phyloP scores from a whole-genome alignment of 2,888 invertebrate genomes.

The Dynastes hyllus region DNA sequence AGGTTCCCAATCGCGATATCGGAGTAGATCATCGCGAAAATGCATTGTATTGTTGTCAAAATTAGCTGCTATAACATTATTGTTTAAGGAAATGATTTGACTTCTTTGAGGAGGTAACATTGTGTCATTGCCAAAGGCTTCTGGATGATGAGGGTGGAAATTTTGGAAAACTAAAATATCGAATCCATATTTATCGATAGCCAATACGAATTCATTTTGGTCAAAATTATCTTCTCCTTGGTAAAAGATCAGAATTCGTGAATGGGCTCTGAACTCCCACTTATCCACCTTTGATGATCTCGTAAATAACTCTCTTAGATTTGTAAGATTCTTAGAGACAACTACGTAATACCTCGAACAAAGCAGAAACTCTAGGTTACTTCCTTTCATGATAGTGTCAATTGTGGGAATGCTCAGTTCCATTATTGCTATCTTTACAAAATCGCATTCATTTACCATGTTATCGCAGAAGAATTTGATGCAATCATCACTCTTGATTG shows the following conservation, averaged over 20 bases:
- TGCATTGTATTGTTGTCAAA: conserved; percentile 6
- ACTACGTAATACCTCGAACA: conserved; percentile 42
- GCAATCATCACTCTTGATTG: conserved; percentile 15
- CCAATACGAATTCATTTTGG: conserved; percentile 29
- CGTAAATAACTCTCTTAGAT: conserved; percentile 22
- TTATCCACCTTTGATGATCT: neutral
- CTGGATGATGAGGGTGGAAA: neutral
- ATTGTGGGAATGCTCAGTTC: conserved; percentile 35
- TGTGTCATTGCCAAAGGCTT: neutral
- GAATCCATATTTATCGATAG: conserved; percentile 31
- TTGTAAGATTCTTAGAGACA: conserved; percentile 13
- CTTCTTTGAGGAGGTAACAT: neutral
- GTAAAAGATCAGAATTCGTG: conserved; percentile 37
- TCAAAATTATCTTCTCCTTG: conserved; percentile 10
- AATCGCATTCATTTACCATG: conserved; percentile 16
- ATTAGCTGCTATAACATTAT: neutral
- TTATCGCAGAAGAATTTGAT: conserved; percentile 37
- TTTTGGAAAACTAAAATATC: conserved; percentile 27
- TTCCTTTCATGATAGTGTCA: neutral
- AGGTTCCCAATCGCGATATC: conserved; percentile 34
- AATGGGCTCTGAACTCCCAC: conserved; percentile 37
- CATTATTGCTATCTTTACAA: conserved; percentile 13
- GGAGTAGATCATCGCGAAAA: conserved; percentile 13
- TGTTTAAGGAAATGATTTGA: conserved; percentile 20
- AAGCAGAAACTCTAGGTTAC: neutral